Evolutionary conservation across 1,140 invertebrate genomes (phyloP), one percentile per base, ranked within the genome.

Genomic region (Vanessa tameamea): DNA sequence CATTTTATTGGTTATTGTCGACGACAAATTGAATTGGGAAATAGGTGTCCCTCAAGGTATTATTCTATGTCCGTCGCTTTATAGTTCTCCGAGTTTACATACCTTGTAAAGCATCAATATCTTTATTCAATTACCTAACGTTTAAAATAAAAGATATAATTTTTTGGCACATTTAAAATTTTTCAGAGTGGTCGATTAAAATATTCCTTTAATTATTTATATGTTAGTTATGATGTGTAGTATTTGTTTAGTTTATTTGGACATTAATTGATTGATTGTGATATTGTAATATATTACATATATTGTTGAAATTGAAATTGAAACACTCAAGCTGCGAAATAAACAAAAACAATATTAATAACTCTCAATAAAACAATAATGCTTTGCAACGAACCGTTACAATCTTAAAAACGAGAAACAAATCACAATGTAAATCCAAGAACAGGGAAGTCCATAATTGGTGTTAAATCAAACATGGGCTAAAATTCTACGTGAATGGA

Each of bases 371-470:
- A 61, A 37, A n/a, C 12, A 0, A 37, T 57, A 15, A 61, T 15
- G 13, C 0, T n/a, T 31, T 14, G 1, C 31, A 37, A 15, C n/a
- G 57, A 23, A 37, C 15, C 15, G 57, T 37, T 69, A 20, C 59
- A 55, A 37, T 43, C n/a, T 66, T n/a, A 47, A 47, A 55, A 53
- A 48, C 66, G 65, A 53, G 66, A 66, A 81, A 83, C 83, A 85
- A 83, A 85, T 82, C 77, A 76, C 65, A 76, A 75, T 79, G 76
- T 78, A 80, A 83, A 80, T 78, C 76, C 77, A 75, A 73, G 81
- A 86, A 89, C 86, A 80, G 85, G 90, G 90, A 92, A 91, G 88
- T 78, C 90, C 89, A 91, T 92, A 90, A 92, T 92, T 92, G 90
- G 90, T 88, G 87, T 89, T 92, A 90, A 92, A 91, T 92, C 89